Conservation (phyloP, 2,888 invertebrate species). For the Epinotia ramella region DNA sequence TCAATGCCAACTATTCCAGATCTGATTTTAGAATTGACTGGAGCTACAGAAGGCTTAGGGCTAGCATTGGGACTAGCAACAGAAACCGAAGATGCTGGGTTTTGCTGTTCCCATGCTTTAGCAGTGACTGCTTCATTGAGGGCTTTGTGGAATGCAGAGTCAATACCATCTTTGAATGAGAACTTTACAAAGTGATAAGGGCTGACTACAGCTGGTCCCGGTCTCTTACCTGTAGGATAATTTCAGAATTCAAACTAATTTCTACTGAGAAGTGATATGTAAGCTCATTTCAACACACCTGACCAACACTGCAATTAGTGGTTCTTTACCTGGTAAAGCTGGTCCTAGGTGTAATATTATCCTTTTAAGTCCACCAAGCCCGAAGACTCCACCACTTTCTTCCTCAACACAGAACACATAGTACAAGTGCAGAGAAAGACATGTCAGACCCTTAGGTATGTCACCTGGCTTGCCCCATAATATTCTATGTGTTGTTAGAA, state of each 20-base stretch:
- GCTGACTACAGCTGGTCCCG: constrained; percentile 91
- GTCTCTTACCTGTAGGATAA: constrained; percentile 82
- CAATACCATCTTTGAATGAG: constrained; percentile 94
- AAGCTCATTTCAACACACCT: background rate
- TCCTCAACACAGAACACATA: constrained; percentile 92
- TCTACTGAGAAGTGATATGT: background rate
- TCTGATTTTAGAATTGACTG: constrained; percentile 87
- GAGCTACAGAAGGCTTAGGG: constrained; percentile 59
- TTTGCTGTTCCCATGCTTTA: constrained; percentile 87
- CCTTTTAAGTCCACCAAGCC: constrained; percentile 92
- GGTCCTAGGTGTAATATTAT: constrained; percentile 91
- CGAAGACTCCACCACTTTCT: constrained; percentile 91
- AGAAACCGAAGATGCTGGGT: constrained; percentile 57
- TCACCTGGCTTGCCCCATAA: constrained; percentile 93
- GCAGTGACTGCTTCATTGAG: constrained; percentile 87
- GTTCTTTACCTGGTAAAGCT: constrained; percentile 82
- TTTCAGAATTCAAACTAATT: background rate
- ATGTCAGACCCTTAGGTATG: constrained; percentile 88
- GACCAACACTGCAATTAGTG: background rate
- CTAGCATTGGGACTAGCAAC: constrained; percentile 57
- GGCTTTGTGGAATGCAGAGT: constrained; percentile 86
- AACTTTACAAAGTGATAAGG: constrained; percentile 91
- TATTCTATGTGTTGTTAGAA: constrained; percentile 93
- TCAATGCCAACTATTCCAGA: constrained; percentile 99
- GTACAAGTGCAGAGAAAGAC: constrained; percentile 88